phyloP scores from a whole-genome alignment of 2,113 vertebrate genomes.

The Lepus americanus region DNA sequence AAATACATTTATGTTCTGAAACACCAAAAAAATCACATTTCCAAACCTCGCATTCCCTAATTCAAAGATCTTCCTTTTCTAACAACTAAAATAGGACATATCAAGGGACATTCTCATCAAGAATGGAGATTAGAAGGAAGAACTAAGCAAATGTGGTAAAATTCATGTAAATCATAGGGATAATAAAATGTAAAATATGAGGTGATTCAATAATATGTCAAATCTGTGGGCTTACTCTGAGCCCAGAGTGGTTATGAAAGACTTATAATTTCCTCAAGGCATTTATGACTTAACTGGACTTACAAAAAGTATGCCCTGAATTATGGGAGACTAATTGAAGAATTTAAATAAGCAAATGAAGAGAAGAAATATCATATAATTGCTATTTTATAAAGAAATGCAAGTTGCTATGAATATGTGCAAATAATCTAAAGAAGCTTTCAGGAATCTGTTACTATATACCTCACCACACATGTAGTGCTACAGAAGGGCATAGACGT shows the following conservation, averaged over 20 bases:
- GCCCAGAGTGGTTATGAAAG: background rate
- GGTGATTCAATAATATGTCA: background rate
- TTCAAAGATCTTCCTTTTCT: background rate
- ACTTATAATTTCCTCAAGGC: background rate
- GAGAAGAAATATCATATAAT: background rate
- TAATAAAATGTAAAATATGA: background rate
- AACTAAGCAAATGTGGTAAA: background rate
- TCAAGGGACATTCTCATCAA: slow-evolving; percentile 8
- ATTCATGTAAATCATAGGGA: background rate
- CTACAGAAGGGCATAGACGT: background rate
- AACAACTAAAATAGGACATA: background rate
- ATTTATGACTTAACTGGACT: background rate
- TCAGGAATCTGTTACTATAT: background rate
- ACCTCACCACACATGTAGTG: background rate
- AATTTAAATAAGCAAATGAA: slow-evolving; percentile 10
- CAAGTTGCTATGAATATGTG: background rate
- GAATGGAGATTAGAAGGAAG: background rate
- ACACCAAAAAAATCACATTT: background rate
- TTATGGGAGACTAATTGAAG: background rate
- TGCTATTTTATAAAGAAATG: background rate
- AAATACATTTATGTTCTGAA: background rate
- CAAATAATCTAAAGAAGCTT: background rate
- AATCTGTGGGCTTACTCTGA: background rate
- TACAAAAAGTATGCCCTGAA: background rate
- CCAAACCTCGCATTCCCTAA: background rate